Conservation (phyloP, 2,888 invertebrate genomes). For the Cordilura impudica region DNA sequence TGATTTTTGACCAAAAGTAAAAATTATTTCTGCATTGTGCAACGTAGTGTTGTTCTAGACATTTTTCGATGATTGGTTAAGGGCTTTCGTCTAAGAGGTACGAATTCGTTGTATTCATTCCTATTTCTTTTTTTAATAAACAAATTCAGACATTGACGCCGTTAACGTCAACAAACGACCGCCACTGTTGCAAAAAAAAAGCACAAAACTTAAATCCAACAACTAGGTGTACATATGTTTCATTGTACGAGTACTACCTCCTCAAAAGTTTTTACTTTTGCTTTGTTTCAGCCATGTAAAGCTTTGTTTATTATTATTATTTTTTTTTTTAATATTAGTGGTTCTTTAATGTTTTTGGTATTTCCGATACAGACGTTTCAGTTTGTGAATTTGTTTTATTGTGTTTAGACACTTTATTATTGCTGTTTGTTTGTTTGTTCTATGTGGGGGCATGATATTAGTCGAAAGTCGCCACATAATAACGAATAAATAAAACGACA, state of each 20-base stretch:
- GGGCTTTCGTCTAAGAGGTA: conserved; percentile 43
- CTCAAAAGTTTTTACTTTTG: not conserved
- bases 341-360: conserved; percentile 55
- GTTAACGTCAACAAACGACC: conserved; percentile 60
- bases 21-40: no score
- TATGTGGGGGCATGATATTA: conserved; percentile 34
- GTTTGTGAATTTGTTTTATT: not conserved
- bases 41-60: conserved; percentile 2
- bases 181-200: conserved; percentile 52
- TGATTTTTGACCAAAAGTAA: not conserved
- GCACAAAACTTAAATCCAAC: not conserved
- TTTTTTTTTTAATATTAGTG: conserved; percentile 18
- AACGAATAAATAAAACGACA: conserved; percentile 16
- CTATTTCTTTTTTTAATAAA: conserved; percentile 22
- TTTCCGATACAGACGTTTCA: conserved; percentile 53
- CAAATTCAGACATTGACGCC: conserved; percentile 61
- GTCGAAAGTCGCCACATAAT: conserved; percentile 42
- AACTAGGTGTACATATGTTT: conserved; percentile 22
- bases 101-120: conserved; percentile 5
- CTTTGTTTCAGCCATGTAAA: conserved; percentile 4
- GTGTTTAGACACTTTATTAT: conserved; percentile 18
- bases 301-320: not conserved
- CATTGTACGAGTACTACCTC: conserved; percentile 5
- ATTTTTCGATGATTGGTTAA: conserved; percentile 53
- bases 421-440: conserved; percentile 3